A percentile compares a stretch with the other conserved stretches of the same genome.
These are phyloP conservation scores for Pseudochromis fuscus DNA, from an alignment of 2,797 vertebrate genomes.

Conservation along the genomic window DNA sequence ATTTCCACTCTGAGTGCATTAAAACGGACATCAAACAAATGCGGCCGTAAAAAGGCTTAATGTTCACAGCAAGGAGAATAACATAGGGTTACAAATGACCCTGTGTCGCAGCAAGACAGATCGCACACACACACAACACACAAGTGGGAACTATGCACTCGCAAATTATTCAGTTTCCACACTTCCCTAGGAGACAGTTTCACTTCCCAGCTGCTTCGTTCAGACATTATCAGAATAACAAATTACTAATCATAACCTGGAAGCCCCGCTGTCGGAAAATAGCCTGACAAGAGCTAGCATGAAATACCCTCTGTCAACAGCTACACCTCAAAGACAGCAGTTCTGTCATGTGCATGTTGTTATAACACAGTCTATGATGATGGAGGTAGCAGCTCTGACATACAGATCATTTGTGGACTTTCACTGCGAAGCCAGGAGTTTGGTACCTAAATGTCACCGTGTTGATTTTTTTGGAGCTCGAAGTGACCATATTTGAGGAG, in stretches of 20 bases:
- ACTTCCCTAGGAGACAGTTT: slow-evolving; percentile 14
- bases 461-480: no score
- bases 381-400: no score
- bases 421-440: no score
- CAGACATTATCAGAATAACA: not conserved
- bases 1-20: slow-evolving; percentile 36
- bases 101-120: slow-evolving; percentile 44
- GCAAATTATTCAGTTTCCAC: slow-evolving; percentile 2
- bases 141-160: slow-evolving; percentile 4
- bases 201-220: slow-evolving; percentile 41
- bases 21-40: slow-evolving; percentile 37
- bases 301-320: not conserved
- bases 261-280: slow-evolving; percentile 4
- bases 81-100: slow-evolving; percentile 49
- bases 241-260: not conserved
- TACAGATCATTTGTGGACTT: no score
- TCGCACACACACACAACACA: slow-evolving; percentile 21
- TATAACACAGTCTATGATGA: no score
- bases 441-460: no score
- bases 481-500: no score
- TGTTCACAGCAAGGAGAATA: slow-evolving; percentile 30
- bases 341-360: not conserved
- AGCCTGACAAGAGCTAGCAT: not conserved
- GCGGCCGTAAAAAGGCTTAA: slow-evolving; percentile 27
- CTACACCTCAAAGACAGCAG: not conserved